Conservation (phyloP, 2,113 vertebrate species). For the Oryzias javanicus region DNA sequence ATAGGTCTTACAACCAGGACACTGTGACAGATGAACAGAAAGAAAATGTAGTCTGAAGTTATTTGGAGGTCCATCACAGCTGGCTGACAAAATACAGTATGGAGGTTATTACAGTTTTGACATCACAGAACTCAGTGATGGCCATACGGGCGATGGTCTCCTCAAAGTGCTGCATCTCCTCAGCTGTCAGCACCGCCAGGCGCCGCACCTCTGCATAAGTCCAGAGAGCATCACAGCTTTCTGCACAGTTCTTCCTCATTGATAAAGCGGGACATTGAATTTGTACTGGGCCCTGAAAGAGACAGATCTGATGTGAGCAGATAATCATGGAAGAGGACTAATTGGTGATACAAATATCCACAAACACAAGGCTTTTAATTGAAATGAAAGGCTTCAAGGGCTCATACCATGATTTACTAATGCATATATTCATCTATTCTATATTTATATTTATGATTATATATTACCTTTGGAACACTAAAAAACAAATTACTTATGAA, state of each 20-base stretch:
- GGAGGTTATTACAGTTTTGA: constrained; percentile 57
- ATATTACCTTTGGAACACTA: no score
- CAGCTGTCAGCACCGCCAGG: constrained; percentile 65
- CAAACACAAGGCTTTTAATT: no score
- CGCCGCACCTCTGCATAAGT: constrained; percentile 71
- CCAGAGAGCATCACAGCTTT: constrained; percentile 62
- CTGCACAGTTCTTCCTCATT: not conserved
- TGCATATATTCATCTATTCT: no score
- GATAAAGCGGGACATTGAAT: constrained; percentile 74
- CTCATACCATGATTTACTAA: no score
- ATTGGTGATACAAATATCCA: no score
- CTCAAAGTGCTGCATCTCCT: constrained; percentile 75
- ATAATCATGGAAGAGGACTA: no score
- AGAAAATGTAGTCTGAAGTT: not conserved
- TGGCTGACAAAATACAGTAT: not conserved
- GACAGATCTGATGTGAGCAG: no score
- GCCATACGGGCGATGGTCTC: constrained; percentile 62
- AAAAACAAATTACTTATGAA: no score
- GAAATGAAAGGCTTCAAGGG: no score
- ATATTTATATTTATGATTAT: no score
- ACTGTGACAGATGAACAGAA: constrained; percentile 45
- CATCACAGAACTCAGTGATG: constrained; percentile 66
- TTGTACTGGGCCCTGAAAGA: constrained; percentile 60
- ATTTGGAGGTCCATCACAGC: not conserved
- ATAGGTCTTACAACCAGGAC: constrained; percentile 65